A percentile compares a stretch with the other conserved stretches of the same genome.
These are phyloP conservation scores for Capromys pilorides DNA, from an alignment of 2,797 vertebrate genomes.

Conservation along the genomic window DNA sequence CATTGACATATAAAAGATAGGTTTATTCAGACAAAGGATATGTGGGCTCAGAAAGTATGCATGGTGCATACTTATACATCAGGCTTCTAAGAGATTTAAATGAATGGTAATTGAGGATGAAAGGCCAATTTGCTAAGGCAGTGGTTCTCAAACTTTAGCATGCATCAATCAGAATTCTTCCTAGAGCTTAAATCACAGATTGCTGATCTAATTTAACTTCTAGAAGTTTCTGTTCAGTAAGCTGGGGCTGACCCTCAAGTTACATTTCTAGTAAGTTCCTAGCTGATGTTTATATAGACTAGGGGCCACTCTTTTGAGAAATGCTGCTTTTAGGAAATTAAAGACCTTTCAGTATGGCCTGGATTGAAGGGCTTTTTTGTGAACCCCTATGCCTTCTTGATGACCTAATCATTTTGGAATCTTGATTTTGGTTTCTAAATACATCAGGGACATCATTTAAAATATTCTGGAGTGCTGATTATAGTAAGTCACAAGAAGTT, in stretches of 20 bases:
- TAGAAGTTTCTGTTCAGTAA: background rate
- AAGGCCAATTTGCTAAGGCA: constrained; percentile 21
- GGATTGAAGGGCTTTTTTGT: background rate
- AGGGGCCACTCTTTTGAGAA: background rate
- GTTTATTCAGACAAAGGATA: background rate
- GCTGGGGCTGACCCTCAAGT: background rate
- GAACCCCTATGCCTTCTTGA: background rate
- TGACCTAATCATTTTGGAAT: background rate
- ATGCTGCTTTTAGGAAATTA: background rate
- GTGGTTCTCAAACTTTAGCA: background rate
- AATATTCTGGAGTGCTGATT: background rate
- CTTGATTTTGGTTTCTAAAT: background rate
- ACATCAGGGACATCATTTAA: no score
- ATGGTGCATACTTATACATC: background rate
- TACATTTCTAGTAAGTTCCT: background rate
- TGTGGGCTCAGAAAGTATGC: background rate
- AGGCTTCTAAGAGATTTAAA: constrained; percentile 1
- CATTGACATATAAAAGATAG: background rate
- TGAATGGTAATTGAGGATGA: constrained; percentile 25
- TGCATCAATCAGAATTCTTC: background rate
- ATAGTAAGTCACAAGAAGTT: background rate
- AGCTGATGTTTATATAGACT: background rate
- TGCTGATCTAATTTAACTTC: background rate
- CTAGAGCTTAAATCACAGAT: background rate
- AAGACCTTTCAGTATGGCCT: background rate